Base-by-base conservation (phyloP, 2,797 vertebrate genomes). In the Oreochromis grahami region DNA sequence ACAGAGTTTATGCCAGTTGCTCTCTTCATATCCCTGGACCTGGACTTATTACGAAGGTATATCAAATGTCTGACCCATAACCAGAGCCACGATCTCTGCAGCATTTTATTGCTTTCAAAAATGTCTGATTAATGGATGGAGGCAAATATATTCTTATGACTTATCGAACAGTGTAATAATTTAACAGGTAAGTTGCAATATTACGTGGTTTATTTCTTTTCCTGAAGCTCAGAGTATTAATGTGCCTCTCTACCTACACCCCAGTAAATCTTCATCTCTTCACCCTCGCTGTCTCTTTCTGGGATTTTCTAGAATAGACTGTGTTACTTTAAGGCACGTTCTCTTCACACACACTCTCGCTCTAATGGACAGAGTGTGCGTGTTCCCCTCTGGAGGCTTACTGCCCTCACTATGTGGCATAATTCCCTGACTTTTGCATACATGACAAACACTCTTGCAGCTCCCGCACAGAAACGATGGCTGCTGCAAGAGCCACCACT, bases 101-200 rank as follows among this genome's bases (percentile, higher is more conserved):
- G 38, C 63, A 76, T 76, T 81, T 81, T 58, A 83, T 21, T 82
- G 6, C 48, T 78, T 80, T 77, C 14, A 17, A 79, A 85, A 79
- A 68, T 77, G 17, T 72, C 78, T 74, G 29, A 78, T 52, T 76
- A 43, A 81, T 29, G 19, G 26, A 76, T 29, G 15, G 7, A 63
- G 52, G 26, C 48, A 26, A 48, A 74, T 70, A 48, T 79, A 52
- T 77, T 45, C 55, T 51, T 5, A 9, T 60, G 60, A 86, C 81
- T 78, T 74, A 65, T 56, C 24, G 8, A 53, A 45, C 26, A n/a
- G 76, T 32, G 77, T 80, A 58, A 81, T 79, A 79, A 58, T 50
- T 70, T 26, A 36, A 77, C 89, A 94, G 94, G 93, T 95, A 95
- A 96, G 94, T 94, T 87, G 14, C 21, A 80, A 53, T 52, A 72